Evolutionary conservation across 2,888 invertebrate genomes (phyloP).

Genomic region (Tenthredo livida): DNA sequence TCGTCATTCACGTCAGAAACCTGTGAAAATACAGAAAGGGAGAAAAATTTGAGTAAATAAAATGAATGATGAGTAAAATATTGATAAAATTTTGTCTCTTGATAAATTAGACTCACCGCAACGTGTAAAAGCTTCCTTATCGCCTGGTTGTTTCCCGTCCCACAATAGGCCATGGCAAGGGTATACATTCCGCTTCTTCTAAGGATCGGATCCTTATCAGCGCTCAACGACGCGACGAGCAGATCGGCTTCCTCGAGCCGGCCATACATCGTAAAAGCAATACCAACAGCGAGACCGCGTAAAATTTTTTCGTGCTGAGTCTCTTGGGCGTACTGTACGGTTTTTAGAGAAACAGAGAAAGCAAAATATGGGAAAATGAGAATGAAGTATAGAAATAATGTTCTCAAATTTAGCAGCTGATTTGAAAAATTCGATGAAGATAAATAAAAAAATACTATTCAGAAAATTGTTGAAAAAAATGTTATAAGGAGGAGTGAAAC

Average conservation of each 20-base stretch:
- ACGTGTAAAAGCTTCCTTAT: constrained; percentile 96
- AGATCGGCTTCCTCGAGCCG: constrained; percentile 97
- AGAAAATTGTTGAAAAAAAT: no score
- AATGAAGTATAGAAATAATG: not conserved
- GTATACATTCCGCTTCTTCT: constrained; percentile 99
- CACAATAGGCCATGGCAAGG: constrained; percentile 98
- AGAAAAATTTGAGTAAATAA: not conserved
- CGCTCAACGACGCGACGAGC: constrained; percentile 91
- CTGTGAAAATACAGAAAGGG: constrained; percentile 70
- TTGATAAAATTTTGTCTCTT: not conserved
- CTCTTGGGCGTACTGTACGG: constrained; percentile 90
- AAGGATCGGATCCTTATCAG: constrained; percentile 97
- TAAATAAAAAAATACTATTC: no score
- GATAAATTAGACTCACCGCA: constrained; percentile 85
- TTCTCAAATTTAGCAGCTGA: no score
- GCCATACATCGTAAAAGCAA: constrained; percentile 98
- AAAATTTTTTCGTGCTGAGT: constrained; percentile 99
- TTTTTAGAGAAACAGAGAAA: not conserved
- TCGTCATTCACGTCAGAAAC: constrained; percentile 99
- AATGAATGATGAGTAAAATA: constrained; percentile 6
- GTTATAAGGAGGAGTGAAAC: no score
- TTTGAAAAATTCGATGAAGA: no score
- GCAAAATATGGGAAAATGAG: not conserved
- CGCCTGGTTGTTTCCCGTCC: constrained; percentile 98
- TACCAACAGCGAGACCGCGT: constrained; percentile 97